Conservation (phyloP, 64 coral and sea anemone species). For the Dendronephthya gigantea region DNA sequence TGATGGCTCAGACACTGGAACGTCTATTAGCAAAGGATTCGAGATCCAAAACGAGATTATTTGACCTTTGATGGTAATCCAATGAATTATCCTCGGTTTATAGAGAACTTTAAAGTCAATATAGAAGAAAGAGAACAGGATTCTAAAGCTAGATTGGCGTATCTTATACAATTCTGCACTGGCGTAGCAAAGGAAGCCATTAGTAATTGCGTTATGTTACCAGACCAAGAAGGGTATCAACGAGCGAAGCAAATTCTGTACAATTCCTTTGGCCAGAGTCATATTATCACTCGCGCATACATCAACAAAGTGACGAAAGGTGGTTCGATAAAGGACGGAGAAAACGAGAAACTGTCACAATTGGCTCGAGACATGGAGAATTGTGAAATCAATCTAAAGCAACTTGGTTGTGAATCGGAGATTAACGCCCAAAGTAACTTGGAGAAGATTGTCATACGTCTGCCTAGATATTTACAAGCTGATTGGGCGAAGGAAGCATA, state of each 20-base stretch:
- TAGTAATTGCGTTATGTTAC: constrained; percentile 7
- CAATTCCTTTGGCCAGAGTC: constrained; percentile 1
- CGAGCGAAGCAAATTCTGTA: neutral
- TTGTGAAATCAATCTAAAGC: neutral
- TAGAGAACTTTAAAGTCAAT: too few relatives aligned
- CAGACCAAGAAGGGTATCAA: neutral
- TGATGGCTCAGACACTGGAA: too few relatives aligned
- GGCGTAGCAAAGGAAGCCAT: too few relatives aligned
- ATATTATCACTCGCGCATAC: neutral
- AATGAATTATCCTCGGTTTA: too few relatives aligned
- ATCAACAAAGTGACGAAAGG: constrained; percentile 6
- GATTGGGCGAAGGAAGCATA: neutral
- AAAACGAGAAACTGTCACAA: neutral
- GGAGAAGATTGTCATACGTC: neutral
- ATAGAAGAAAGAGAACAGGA: too few relatives aligned
- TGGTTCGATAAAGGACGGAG: neutral
- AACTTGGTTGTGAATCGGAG: neutral
- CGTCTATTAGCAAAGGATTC: too few relatives aligned
- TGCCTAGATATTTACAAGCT: neutral
- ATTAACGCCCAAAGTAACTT: constrained; percentile 1
- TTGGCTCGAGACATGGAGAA: constrained; percentile 1
- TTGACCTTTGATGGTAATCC: too few relatives aligned
- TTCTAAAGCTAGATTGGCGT: too few relatives aligned
- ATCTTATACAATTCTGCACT: too few relatives aligned
- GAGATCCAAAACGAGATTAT: too few relatives aligned